Evolutionary conservation across 2,113 vertebrate species (phyloP).

Genomic region (Phycodurus eques): DNA sequence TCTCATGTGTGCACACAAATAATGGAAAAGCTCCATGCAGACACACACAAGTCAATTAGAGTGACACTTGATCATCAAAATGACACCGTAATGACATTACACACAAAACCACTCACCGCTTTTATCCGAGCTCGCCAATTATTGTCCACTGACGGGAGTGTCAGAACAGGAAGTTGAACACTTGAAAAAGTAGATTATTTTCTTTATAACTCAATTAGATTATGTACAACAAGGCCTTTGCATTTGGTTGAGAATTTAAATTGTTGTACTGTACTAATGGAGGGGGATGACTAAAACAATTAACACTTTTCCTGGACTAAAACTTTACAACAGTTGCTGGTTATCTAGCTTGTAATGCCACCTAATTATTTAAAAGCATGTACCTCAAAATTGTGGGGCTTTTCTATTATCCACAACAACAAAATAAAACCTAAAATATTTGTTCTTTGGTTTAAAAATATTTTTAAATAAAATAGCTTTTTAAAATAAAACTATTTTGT

Average conservation of each 20-base stretch:
- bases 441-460: too few species aligned
- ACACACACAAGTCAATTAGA: constrained; percentile 33
- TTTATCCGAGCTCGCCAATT: neutral
- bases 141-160: neutral
- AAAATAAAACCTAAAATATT: too few species aligned
- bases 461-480: too few species aligned
- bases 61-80: constrained; percentile 25
- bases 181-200: neutral
- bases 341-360: too few species aligned
- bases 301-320: neutral
- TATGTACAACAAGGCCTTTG: neutral
- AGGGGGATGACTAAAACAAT: neutral
- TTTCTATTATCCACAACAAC: too few species aligned
- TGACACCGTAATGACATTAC: constrained; percentile 22
- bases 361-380: too few species aligned
- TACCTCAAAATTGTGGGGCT: too few species aligned
- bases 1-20: neutral
- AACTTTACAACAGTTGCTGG: too few species aligned
- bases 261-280: neutral
- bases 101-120: constrained; percentile 9
- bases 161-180: neutral
- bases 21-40: neutral
- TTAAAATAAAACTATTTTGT: too few species aligned
- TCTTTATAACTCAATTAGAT: neutral
- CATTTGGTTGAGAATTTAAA: neutral